Evolutionary conservation across 2,797 vertebrate species (phyloP).

Genomic region (Silurus aristotelis): DNA sequence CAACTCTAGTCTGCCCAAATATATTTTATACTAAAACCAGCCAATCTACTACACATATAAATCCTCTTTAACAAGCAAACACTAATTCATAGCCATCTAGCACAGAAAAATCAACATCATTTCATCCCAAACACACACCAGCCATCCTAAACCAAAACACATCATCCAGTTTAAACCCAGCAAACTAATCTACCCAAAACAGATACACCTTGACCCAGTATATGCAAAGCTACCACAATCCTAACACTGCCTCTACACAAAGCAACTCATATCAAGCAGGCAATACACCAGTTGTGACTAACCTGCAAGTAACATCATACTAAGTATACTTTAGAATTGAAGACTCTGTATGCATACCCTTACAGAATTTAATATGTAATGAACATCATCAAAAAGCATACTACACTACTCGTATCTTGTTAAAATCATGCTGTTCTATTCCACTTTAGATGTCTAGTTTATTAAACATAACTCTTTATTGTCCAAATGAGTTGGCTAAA

Average conservation of each 20-base stretch:
- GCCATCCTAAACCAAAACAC: slow-evolving; percentile 4
- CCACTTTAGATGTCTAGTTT: not conserved
- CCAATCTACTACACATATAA: not conserved
- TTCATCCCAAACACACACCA: not conserved
- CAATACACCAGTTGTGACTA: not conserved
- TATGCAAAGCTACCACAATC: not conserved
- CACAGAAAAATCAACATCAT: slow-evolving; percentile 1
- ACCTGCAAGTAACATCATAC: not conserved
- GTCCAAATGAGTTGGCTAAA: no score
- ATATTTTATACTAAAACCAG: not conserved
- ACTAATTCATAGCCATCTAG: not conserved
- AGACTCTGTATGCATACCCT: not conserved
- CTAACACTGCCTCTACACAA: not conserved
- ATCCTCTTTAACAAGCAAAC: not conserved
- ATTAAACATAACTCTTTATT: not conserved
- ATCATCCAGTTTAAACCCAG: not conserved
- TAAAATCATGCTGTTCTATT: not conserved
- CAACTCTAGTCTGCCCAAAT: not conserved
- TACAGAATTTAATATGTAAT: not conserved
- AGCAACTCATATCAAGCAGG: not conserved
- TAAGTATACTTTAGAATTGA: not conserved
- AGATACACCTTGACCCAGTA: not conserved
- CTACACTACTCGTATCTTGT: not conserved
- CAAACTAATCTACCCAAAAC: not conserved
- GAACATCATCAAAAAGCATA: not conserved